Evolutionary conservation across 1,140 invertebrate genomes (phyloP), one percentile per base, ranked within the genome.

Genomic region (Drosophila novamexicana): DNA sequence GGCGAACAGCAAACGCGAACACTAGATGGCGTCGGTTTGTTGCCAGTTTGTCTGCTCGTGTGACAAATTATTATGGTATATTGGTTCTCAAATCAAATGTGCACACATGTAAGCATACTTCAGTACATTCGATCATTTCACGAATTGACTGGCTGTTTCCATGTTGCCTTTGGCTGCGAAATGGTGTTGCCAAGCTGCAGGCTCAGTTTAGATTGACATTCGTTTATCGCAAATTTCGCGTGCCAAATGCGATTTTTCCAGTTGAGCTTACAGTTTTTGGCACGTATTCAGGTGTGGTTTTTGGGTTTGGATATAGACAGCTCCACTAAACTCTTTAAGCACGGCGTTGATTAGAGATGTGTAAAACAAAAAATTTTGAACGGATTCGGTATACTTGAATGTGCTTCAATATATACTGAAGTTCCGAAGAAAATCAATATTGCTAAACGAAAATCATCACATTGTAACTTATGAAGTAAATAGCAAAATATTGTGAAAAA

Each of bases 41-140:
- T 65, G 47, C 53, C 61, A 64, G 45, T 64, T 76, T 65, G 22
- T 65, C 53, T 52, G 52, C 58, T 76, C 66, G 57, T 58, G 71
- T 75, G 78, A 63, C 68, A 75, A 78, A 77, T 73, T 67, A 81
- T 86, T 68, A 61, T 75, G 73, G 58, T 62, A 68, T 80, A 70
- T 82, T 75, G 79, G 40, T 40, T 65, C 65, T 47, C 47, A 72
- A 78, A 85, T 86, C 64, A 58, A 81, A 78, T 80, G 44, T 56
- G 61, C 59, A 44, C 42, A 58, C 58, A 53, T 32, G 34, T 59
- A 50, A 40, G 42, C 40, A 57, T 12, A 39, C 44, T 52, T 37
- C 16, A 66, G 37, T 36, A 50, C n/a, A 57, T 49, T 61, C 22
- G 36, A 56, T 47, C 45, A 32, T 50, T 34, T 29, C 6, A 32